Conservation (phyloP, 2,888 invertebrate genomes). For the Drosophila mulleri region DNA sequence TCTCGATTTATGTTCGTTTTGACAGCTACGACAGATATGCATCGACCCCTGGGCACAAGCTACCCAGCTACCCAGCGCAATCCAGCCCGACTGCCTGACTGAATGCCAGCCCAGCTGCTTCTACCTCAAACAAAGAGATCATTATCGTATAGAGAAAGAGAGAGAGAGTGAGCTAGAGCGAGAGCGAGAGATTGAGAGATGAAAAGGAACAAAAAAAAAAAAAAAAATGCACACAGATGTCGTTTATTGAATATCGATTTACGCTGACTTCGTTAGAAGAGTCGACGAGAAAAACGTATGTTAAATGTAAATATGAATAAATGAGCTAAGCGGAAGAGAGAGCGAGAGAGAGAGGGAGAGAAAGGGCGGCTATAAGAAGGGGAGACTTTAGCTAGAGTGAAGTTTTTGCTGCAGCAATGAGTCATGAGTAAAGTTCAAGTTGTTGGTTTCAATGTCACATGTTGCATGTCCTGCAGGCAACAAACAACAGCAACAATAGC, state of each 20-base stretch:
- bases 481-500: slow-evolving; percentile 5
- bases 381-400: slow-evolving; percentile 2
- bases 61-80: slow-evolving; percentile 31
- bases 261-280: slow-evolving; percentile 74
- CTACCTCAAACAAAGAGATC: slow-evolving; percentile 71
- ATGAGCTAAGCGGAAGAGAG: slow-evolving; percentile 58
- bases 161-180: neutral
- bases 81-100: neutral
- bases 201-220: neutral
- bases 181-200: neutral
- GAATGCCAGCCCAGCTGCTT: slow-evolving; percentile 31
- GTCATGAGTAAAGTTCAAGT: slow-evolving; percentile 42
- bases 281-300: slow-evolving; percentile 59
- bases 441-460: slow-evolving; percentile 77
- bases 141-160: slow-evolving; percentile 59
- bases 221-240: slow-evolving; percentile 81
- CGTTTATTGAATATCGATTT: slow-evolving; percentile 83
- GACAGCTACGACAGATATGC: slow-evolving; percentile 79
- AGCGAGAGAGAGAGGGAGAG: neutral
- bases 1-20: slow-evolving; percentile 61
- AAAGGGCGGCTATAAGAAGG: neutral
- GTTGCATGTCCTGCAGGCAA: slow-evolving; percentile 73
- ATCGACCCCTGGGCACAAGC: slow-evolving; percentile 61
- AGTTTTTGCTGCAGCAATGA: slow-evolving; percentile 12
- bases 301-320: slow-evolving; percentile 81